These are phyloP conservation scores for Pollenia griseotomentosa DNA, from an alignment of 2,888 invertebrate species.

Conservation along the genomic window DNA sequence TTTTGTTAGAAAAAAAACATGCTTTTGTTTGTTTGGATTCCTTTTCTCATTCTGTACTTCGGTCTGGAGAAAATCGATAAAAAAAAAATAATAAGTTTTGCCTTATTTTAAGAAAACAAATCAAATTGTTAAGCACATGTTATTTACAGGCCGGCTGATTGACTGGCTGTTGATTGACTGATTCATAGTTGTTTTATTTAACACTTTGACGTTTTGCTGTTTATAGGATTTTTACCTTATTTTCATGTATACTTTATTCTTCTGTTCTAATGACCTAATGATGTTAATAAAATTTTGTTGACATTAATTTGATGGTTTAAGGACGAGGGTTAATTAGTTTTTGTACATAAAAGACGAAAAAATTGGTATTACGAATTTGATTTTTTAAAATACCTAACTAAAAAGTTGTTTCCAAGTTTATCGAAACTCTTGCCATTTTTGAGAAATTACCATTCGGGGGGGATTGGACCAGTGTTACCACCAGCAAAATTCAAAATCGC, in stretches of 20 bases:
- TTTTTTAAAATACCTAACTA: too few species aligned
- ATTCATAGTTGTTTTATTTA: conserved; percentile 9
- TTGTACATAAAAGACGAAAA: too few species aligned
- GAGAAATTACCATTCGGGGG: too few species aligned
- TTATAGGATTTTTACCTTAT: neutral
- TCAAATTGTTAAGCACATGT: conserved; percentile 21
- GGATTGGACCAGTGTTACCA: too few species aligned
- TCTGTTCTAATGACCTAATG: neutral
- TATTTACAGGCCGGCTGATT: neutral
- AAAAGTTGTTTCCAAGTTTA: too few species aligned
- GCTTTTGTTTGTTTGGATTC: neutral
- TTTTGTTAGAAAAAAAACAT: neutral
- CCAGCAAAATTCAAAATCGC: too few species aligned
- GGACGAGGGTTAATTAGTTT: too few species aligned
- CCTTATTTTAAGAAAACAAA: neutral
- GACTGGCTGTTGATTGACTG: neutral
- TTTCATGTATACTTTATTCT: conserved; percentile 3
- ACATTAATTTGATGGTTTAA: too few species aligned
- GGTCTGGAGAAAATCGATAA: conserved; percentile 14
- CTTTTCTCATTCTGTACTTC: neutral
- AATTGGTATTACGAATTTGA: too few species aligned
- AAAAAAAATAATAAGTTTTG: neutral
- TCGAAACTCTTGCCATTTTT: too few species aligned
- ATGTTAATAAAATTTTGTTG: neutral
- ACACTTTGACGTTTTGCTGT: neutral